Percentiles rank a stretch among this genome's conserved stretches.
These are phyloP conservation scores for Murina feae DNA, from an alignment of 2,113 vertebrate species.

Conservation along the genomic window DNA sequence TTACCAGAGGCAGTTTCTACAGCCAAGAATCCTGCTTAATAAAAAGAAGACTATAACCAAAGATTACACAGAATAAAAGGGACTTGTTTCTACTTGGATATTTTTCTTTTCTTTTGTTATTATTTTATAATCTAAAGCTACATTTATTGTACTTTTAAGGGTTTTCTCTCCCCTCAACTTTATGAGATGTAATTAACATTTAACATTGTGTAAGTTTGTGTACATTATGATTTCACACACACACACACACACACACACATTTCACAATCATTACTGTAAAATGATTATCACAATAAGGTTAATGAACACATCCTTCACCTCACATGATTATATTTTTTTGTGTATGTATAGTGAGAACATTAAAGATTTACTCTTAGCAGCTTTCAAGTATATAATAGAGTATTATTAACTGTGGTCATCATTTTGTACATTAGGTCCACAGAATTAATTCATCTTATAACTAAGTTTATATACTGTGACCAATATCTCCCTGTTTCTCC, in stretches of 20 bases:
- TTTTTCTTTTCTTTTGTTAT: background rate
- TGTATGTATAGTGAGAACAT: background rate
- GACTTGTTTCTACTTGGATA: background rate
- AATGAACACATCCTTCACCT: background rate
- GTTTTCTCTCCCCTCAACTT: background rate
- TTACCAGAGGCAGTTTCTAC: background rate
- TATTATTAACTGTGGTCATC: background rate
- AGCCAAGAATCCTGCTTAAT: constrained; percentile 26
- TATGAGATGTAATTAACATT: background rate
- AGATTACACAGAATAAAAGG: background rate
- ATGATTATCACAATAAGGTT: background rate
- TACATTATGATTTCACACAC: background rate
- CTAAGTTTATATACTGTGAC: background rate
- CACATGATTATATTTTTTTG: background rate
- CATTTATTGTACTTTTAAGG: background rate
- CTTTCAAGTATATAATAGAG: background rate
- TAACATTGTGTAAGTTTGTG: background rate
- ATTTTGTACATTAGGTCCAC: background rate
- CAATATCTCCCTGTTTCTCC: background rate
- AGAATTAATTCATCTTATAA: background rate
- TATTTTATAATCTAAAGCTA: background rate
- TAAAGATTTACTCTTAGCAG: background rate
- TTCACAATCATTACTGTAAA: background rate
- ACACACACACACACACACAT: background rate
- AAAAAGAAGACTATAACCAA: background rate